Conservation (phyloP, 2,797 vertebrate genomes). For the Coilia nasus region DNA sequence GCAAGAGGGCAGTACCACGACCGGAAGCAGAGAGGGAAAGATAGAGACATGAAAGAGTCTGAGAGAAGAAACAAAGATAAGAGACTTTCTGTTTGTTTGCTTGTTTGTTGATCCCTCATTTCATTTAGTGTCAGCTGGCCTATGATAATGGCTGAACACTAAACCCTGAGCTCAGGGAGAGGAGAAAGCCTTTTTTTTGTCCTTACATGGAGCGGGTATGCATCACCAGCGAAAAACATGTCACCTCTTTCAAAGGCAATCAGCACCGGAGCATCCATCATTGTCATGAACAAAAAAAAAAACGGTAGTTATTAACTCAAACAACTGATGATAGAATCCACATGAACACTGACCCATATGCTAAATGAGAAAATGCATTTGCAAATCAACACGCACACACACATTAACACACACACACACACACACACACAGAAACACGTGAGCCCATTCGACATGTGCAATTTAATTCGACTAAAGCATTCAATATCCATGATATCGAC, state of each 20-base stretch:
- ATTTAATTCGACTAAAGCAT: neutral
- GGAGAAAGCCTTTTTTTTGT: neutral
- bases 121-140: neutral
- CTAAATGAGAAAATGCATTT: neutral
- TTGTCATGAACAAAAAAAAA: neutral
- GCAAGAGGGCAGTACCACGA: neutral
- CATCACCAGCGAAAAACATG: neutral
- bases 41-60: neutral
- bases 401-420: too few relatives aligned
- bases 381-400: neutral
- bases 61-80: neutral
- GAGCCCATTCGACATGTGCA: neutral
- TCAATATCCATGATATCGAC: constrained; percentile 1
- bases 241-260: neutral
- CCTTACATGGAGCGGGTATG: neutral
- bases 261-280: neutral
- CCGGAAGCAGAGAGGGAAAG: neutral
- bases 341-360: neutral
- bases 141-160: neutral
- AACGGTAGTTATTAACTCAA: neutral
- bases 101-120: constrained; percentile 11
- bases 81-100: neutral
- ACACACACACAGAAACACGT: neutral
- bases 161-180: neutral
- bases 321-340: neutral